These are phyloP conservation scores for Podiceps cristatus DNA, from an alignment of 2,113 vertebrate genomes.

Conservation along the genomic window DNA sequence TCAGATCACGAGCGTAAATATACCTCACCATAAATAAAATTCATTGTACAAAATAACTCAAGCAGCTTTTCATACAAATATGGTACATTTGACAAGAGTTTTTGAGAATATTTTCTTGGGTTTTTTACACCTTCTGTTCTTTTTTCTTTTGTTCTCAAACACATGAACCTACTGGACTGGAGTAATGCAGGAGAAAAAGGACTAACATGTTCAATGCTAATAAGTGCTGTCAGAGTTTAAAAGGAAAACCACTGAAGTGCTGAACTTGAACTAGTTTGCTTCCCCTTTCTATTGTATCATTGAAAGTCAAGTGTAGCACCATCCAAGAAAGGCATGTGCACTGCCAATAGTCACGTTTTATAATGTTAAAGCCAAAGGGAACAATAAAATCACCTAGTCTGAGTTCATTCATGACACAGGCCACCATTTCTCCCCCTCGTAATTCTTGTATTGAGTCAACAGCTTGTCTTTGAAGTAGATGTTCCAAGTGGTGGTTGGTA, in stretches of 20 bases:
- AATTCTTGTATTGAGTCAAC: not conserved
- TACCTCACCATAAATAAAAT: conserved; percentile 85
- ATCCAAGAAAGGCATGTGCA: not conserved
- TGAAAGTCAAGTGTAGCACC: not conserved
- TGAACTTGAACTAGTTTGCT: conserved; percentile 8
- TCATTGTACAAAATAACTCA: conserved; percentile 82
- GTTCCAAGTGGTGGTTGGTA: not conserved
- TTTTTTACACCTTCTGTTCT: conserved; percentile 68
- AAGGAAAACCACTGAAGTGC: conserved; percentile 48
- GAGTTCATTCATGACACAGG: not conserved
- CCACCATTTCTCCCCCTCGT: not conserved
- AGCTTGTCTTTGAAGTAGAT: not conserved
- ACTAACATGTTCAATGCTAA: not conserved
- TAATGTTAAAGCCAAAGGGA: not conserved
- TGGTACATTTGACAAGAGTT: conserved; percentile 79
- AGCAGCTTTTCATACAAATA: conserved; percentile 84
- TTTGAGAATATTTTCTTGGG: conserved; percentile 51
- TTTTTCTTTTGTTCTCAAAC: conserved; percentile 65
- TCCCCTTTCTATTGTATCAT: not conserved
- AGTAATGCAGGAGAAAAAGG: conserved; percentile 43
- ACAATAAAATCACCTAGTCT: not conserved
- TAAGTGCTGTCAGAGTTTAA: conserved; percentile 53
- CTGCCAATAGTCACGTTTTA: not conserved
- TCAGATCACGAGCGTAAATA: conserved; percentile 79
- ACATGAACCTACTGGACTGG: conserved; percentile 48